Base-by-base conservation (phyloP, 2,888 invertebrate species). In the Ellobium chinense region DNA sequence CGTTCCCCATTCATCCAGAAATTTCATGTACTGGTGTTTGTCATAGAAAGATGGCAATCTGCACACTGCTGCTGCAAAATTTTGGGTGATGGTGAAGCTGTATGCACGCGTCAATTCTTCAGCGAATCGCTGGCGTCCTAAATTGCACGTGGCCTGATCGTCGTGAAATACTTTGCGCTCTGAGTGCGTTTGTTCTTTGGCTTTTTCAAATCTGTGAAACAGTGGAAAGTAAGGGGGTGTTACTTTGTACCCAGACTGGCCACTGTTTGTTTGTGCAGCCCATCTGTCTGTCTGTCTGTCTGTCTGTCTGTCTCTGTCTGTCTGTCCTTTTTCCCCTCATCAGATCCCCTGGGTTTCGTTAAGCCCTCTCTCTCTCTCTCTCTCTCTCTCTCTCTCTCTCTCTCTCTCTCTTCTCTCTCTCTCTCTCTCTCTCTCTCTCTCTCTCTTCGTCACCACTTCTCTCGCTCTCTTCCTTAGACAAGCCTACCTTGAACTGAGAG, bases 1-100 rank as follows among this genome's bases (percentile, higher is more conserved):
- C 36, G 84, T 84, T n/a, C 84, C 84, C 84, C 84, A 84, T n/a
- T 78, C 27, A 68, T 84, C 84, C 54, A 84, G 39, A 34, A 84
- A 84, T 9, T 36, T 46, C 84, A 84, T 84, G 62, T 84, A 84
- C 21, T 39, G 68, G 3, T 29, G 21, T 63, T 81, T 68, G 37
- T 65, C 60, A 68, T 84, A 84, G 24, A 34, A n/a, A 0, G 12
- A 2, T n/a, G 81, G 77, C 37, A 84, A 68, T 56, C 36, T 62
- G 54, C 84, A 84, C n/a, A 77, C 65, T 2, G 82, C 70, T 3
- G 82, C 80, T 0, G 84, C 84, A 27, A 84, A 84, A 72, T 78
- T 82, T 54, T 81, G 74, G 12, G 78, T 82, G 21, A 84, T 81
- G 1, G 73, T 37, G 54, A 82, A 79, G n/a, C 70, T 69, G 56